Conservation (phyloP, 2,797 vertebrate species). For the Chaunax sp. region DNA sequence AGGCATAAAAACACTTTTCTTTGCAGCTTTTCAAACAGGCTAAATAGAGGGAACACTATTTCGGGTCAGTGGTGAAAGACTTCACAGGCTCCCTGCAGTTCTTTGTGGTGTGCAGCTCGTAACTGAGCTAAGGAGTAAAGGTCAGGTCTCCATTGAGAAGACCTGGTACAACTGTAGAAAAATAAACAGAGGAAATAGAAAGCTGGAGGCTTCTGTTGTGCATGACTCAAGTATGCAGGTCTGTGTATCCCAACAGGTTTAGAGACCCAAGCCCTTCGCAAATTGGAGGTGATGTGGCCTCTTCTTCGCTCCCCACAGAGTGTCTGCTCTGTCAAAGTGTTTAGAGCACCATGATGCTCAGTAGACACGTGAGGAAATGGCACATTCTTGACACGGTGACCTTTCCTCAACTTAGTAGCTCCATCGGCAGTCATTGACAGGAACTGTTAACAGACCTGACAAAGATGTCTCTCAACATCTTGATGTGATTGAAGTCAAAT, state of each 20-base stretch:
- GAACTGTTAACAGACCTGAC: constrained; percentile 37
- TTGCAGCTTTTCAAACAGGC: constrained; percentile 30
- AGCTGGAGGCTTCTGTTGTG: constrained; percentile 47
- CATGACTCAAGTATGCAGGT: constrained; percentile 36
- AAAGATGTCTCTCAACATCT: constrained; percentile 19
- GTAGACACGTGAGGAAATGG: constrained; percentile 42
- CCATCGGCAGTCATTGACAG: constrained; percentile 31
- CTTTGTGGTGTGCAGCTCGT: constrained; percentile 52
- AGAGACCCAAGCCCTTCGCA: constrained; percentile 34
- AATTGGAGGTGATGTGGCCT: constrained; percentile 50
- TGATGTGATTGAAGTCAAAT: constrained; percentile 4
- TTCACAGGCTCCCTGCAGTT: constrained; percentile 56
- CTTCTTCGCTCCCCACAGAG: constrained; percentile 50
- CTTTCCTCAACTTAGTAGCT: constrained; percentile 36
- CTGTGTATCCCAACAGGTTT: constrained; percentile 49
- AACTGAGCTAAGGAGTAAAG: constrained; percentile 64
- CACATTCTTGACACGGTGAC: constrained; percentile 57
- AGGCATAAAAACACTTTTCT: constrained; percentile 21
- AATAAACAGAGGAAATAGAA: constrained; percentile 71
- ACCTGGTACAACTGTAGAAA: constrained; percentile 61
- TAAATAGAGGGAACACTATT: constrained; percentile 49
- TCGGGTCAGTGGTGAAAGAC: constrained; percentile 45
- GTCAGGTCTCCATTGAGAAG: constrained; percentile 69
- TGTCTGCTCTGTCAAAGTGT: constrained; percentile 48
- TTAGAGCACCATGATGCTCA: constrained; percentile 36